Evolutionary conservation across 37 sponge, comb jelly and placozoan genomes (phyloP).

Genomic region (Corticium candelabrum): DNA sequence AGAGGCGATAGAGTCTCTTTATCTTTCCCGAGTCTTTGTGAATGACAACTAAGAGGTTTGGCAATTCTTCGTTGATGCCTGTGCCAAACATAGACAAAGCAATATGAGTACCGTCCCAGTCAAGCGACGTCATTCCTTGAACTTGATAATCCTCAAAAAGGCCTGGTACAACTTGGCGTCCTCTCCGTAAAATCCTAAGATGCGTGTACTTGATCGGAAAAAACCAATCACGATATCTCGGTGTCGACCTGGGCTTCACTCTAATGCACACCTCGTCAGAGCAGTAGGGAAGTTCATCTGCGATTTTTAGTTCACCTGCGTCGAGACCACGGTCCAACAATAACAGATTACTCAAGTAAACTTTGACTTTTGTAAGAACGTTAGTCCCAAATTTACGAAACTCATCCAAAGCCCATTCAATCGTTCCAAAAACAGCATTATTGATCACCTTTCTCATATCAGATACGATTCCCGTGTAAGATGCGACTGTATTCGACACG

Average conservation of each 20-base stretch:
- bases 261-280: not conserved
- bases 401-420: not conserved
- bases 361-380: not conserved
- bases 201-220: slow-evolving; percentile 3
- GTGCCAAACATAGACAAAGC: slow-evolving; percentile 2
- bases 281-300: not conserved
- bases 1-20: not conserved
- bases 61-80: not conserved
- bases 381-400: not conserved
- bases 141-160: slow-evolving; percentile 5
- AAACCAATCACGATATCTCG: not conserved
- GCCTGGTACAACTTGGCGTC: not conserved
- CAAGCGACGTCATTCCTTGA: not conserved
- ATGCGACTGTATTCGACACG: not conserved
- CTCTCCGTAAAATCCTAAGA: not conserved
- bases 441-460: not conserved
- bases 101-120: not conserved
- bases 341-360: not conserved
- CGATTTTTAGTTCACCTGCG: not conserved
- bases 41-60: not conserved
- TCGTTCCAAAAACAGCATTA: not conserved
- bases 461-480: not conserved
- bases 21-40: not conserved
- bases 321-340: not conserved
- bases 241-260: not conserved